These are phyloP conservation scores for Chironex yamaguchii DNA, from an alignment of 30 jellyfish, hydroid and myxozoan species.

Conservation along the genomic window DNA sequence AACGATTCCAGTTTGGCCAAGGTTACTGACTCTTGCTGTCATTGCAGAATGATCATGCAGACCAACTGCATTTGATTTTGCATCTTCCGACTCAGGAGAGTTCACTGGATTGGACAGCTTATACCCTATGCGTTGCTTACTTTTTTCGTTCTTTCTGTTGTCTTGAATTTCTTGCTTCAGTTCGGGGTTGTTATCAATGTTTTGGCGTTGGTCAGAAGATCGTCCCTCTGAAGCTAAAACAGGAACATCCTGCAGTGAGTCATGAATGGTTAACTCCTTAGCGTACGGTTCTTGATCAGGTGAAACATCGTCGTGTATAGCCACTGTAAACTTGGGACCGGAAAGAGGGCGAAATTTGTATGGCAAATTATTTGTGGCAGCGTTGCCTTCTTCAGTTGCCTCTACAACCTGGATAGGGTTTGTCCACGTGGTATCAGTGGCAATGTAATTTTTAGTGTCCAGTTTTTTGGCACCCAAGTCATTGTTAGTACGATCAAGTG, in stretches of 20 bases:
- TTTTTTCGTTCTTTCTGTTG: constrained; percentile 75
- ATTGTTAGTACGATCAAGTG: no score
- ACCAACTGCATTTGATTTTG: background rate
- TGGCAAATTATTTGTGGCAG: background rate
- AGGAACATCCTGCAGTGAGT: background rate
- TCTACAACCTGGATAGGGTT: background rate
- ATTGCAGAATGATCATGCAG: background rate
- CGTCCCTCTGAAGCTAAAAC: background rate
- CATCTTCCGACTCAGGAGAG: constrained; percentile 15
- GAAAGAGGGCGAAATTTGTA: background rate
- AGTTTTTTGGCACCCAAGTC: background rate
- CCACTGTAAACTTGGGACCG: background rate
- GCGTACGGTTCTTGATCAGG: constrained; percentile 75
- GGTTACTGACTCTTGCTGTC: background rate
- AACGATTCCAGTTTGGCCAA: background rate
- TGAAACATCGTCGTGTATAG: constrained; percentile 81
- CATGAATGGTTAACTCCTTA: background rate
- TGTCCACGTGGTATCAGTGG: background rate
- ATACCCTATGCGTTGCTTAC: background rate
- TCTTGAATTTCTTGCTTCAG: constrained; percentile 31
- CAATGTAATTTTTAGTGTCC: background rate
- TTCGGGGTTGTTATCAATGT: constrained; percentile 36
- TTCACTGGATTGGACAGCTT: constrained; percentile 4
- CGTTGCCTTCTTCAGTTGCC: background rate
- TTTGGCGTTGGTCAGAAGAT: background rate